Base-by-base conservation (phyloP, 2,113 vertebrate genomes). In the human (Homo sapiens) region DNA sequence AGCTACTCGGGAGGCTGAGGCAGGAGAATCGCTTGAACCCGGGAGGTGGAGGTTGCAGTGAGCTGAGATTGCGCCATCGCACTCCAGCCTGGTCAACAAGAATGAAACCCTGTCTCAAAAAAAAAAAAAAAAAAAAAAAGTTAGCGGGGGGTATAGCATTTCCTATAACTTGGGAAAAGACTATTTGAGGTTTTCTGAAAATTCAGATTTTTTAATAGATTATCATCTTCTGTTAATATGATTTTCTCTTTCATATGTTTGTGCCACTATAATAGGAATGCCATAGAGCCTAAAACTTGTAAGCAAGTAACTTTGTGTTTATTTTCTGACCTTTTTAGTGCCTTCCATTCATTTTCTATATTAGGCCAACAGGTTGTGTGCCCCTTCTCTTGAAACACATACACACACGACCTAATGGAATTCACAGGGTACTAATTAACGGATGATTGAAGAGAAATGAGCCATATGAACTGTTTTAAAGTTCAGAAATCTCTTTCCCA, bases 291-390 rank as follows among this genome's bases (percentile, higher is more conserved):
- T 81, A 89, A 95, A 79, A 93, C 93, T 85, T 82, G 82, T 78
- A 87, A 97, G 40, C 64, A 85, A 86, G 72, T 94, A 90, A 73
- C 64, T 90, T 94, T 64, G 27, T 68, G 11, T 83, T 86, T 93
- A 82, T 87, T 97, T 97, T 85, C 50, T 93, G 13, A 90, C 48
- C 35, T 90, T 70, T 95, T 95, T 83, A 57, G 35, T 75, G 35
- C 45, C 90, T 11, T 93, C 16, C 23, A 55, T 32, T 86, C 40
- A 68, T 91, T 96, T 94, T 93, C 55, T 96, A 38, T 92, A 48
- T 84, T 90, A 76, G 78, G 40, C 61, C 79, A 30, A 32, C 12
- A 89, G 90, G 32, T 27, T 50, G 1, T 93, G 27, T 70, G 38
- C 52, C 43, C 10, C 55, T 70, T 78, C n/a, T 94, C 0, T 93